Evolutionary conservation across 2,113 vertebrate genomes (phyloP).

Genomic region (Hemibagrus wyckioides): DNA sequence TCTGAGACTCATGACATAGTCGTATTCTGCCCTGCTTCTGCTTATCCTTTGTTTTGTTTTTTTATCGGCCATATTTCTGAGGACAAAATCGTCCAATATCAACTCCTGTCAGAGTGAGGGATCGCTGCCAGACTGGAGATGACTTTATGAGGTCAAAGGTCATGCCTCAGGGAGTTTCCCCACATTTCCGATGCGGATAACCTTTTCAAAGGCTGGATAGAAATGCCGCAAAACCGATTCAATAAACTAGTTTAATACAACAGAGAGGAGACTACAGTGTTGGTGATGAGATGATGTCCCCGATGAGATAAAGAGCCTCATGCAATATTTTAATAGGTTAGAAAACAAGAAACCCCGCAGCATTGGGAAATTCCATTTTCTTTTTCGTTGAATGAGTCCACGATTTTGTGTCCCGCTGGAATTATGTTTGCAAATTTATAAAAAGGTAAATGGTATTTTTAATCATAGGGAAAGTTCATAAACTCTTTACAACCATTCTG

Average conservation of each 20-base stretch:
- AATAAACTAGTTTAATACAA: constrained; percentile 15
- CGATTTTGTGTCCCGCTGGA: background rate
- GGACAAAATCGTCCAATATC: constrained; percentile 30
- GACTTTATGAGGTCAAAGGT: constrained; percentile 43
- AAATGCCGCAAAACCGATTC: constrained; percentile 36
- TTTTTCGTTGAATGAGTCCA: background rate
- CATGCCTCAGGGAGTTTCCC: constrained; percentile 19
- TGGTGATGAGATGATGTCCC: constrained; percentile 20
- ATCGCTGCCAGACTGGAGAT: constrained; percentile 34
- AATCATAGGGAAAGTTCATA: background rate
- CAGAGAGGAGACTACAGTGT: background rate
- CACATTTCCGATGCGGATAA: constrained; percentile 26
- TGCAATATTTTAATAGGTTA: constrained; percentile 33
- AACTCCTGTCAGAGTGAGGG: constrained; percentile 33
- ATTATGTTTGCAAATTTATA: background rate
- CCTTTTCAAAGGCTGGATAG: constrained; percentile 25
- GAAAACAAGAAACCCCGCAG: constrained; percentile 19
- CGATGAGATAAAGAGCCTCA: constrained; percentile 6
- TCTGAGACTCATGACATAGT: background rate
- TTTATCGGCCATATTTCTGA: background rate
- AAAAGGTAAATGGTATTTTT: background rate
- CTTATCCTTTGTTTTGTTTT: background rate
- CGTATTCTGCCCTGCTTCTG: background rate
- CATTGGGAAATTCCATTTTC: constrained; percentile 14
- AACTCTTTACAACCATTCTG: background rate